A percentile compares a stretch with the other conserved stretches of the same genome.
Evolutionary conservation across 2,888 invertebrate species (phyloP).

Genomic region (Glyphotaelius pellucidus): DNA sequence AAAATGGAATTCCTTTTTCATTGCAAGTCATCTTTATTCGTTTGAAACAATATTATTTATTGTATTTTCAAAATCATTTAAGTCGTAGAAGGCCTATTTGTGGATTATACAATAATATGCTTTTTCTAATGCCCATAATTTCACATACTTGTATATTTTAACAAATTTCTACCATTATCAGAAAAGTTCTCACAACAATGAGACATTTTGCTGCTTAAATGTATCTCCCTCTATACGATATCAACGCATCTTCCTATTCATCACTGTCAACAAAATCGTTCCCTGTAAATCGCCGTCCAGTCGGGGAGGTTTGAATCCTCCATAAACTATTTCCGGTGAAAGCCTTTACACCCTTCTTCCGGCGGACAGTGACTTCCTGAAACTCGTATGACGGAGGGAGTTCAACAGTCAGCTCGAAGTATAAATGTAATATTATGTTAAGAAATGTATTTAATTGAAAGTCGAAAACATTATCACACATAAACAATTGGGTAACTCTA

Average conservation of each 20-base stretch:
- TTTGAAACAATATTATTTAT: too few species aligned
- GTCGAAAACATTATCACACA: too few species aligned
- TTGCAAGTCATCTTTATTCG: too few species aligned
- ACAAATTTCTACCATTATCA: too few species aligned
- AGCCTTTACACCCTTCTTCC: constrained; percentile 21
- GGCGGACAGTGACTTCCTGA: constrained; percentile 1
- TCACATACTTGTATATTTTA: too few species aligned
- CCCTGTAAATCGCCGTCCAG: neutral
- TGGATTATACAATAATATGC: too few species aligned
- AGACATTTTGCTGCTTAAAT: neutral
- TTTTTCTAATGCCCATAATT: too few species aligned
- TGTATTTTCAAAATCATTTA: too few species aligned
- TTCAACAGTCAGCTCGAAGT: neutral
- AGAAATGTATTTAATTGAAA: too few species aligned
- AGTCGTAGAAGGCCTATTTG: too few species aligned
- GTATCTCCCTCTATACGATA: neutral
- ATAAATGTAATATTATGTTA: neutral
- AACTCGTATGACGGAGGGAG: neutral
- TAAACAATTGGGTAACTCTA: too few species aligned
- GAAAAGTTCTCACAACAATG: neutral
- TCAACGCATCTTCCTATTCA: constrained; percentile 12
- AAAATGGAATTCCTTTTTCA: too few species aligned
- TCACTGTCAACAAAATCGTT: constrained; percentile 13
- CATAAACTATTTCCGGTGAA: constrained; percentile 28
- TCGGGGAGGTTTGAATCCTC: neutral